Evolutionary conservation across 2,888 invertebrate genomes (phyloP), one percentile per base, ranked within the genome.

Genomic region (Euproctis similis): DNA sequence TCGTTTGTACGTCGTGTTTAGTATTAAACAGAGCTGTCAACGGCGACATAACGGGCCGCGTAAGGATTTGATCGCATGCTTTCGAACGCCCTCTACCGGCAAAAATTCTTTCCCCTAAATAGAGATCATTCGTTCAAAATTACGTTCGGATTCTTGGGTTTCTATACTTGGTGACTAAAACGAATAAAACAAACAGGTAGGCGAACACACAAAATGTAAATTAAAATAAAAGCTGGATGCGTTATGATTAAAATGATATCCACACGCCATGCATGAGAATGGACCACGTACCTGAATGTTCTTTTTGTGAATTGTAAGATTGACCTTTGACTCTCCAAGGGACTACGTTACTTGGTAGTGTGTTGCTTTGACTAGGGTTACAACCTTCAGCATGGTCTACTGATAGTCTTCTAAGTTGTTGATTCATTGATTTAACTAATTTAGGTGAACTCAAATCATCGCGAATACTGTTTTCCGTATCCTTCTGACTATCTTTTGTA

Each of bases 291-390:
- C 85, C 85, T 85, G 72, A 67, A 45, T 65, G 71, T 49, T 81
- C 81, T 63, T 69, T 81, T 64, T 84, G 82, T 66, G 81, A 73
- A 68, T 68, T 67, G 54, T 68, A 59, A 44, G 59, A 67, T 71
- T 77, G 82, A 68, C 76, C 64, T 57, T 76, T 80, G 52, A 66
- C 61, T 62, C 85, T 72, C 85, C 85, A 85, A 31, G 85, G 85
- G 31, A 78, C 77, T 58, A 69, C 66, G 52, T 71, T 73, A 53
- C 65, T 71, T 65, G 80, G 77, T 71, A 74, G 70, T 73, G 77
- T 55, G 60, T 68, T 71, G 58, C 71, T 75, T 70, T 80, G 82
- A 80, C 78, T 81, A 76, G 78, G 66, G 50, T 55, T 53, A 52
- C 52, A 53, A 53, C 75, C 71, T 39, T 78, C 75, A 24, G 59